These are phyloP conservation scores for Hippoglossus hippoglossus DNA, from an alignment of 2,797 vertebrate genomes.

Conservation along the genomic window DNA sequence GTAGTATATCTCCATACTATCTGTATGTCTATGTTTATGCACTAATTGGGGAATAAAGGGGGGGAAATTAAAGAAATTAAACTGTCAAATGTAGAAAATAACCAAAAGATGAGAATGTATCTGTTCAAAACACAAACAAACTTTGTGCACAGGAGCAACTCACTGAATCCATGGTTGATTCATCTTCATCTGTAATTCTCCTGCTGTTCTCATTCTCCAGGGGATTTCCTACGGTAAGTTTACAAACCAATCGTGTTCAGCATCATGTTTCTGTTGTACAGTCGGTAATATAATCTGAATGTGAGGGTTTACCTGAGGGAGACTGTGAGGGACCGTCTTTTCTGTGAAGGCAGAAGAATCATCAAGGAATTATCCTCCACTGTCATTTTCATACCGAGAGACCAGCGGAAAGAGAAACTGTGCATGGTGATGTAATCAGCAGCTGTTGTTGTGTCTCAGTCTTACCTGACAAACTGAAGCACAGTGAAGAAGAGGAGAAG, in stretches of 20 bases:
- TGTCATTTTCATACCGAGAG: too few species aligned
- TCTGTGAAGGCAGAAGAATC: slow-evolving; percentile 41
- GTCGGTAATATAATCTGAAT: not conserved
- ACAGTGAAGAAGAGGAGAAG: not conserved
- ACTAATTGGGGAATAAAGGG: too few species aligned
- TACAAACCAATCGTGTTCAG: too few species aligned
- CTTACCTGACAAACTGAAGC: slow-evolving; percentile 42
- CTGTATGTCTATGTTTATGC: too few species aligned
- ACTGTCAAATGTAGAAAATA: too few species aligned
- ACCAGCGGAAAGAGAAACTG: too few species aligned
- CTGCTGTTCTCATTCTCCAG: not conserved
- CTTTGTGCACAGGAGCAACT: slow-evolving; percentile 31
- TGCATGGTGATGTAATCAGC: too few species aligned
- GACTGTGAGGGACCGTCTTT: not conserved
- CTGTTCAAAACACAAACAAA: too few species aligned
- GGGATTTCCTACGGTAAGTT: slow-evolving; percentile 28
- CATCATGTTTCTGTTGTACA: too few species aligned
- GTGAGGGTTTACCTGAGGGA: slow-evolving; percentile 36
- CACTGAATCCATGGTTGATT: slow-evolving; percentile 40
- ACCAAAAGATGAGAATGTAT: too few species aligned
- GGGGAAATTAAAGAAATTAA: too few species aligned
- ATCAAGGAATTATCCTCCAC: not conserved
- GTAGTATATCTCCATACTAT: too few species aligned
- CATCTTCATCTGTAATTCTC: slow-evolving; percentile 7
- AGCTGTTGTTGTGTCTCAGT: not conserved